Conservation (phyloP, 2,888 invertebrate species). For the Cataglyphis altisquamis region DNA sequence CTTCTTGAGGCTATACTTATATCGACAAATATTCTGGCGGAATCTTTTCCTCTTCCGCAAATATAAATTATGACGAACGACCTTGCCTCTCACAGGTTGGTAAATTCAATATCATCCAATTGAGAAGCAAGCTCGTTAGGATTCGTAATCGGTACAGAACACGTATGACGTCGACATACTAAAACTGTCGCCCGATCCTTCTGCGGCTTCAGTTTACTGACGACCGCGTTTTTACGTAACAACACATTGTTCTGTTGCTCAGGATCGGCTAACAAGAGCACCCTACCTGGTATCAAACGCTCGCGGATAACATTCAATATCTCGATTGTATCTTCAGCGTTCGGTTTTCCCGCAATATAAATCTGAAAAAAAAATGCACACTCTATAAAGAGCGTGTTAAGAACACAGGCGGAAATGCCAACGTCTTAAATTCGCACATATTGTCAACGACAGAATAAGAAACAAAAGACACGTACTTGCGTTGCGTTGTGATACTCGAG, state of each 20-base stretch:
- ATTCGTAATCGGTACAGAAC: conserved; percentile 91
- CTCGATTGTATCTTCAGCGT: conserved; percentile 90
- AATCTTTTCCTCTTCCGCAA: too few relatives aligned
- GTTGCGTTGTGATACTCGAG: conserved; percentile 91
- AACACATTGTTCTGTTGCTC: conserved; percentile 84
- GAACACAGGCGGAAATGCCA: not conserved
- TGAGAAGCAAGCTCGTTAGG: conserved; percentile 89
- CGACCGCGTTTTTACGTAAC: conserved; percentile 85
- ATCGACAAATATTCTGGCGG: not conserved
- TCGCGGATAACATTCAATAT: conserved; percentile 90
- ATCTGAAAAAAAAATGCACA: conserved; percentile 87
- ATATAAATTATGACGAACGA: not conserved
- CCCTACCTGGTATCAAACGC: conserved; percentile 90
- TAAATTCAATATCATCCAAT: conserved; percentile 79
- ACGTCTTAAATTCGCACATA: not conserved
- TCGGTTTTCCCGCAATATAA: conserved; percentile 89
- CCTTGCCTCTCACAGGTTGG: not conserved
- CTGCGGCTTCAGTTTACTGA: conserved; percentile 87
- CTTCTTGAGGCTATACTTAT: not conserved
- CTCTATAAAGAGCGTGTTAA: not conserved
- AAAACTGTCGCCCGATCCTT: conserved; percentile 91
- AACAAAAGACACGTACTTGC: conserved; percentile 87
- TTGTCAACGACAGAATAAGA: not conserved
- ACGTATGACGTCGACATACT: conserved; percentile 92
- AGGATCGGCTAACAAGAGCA: conserved; percentile 90